Percentiles rank a stretch among this genome's conserved stretches.
phyloP scores from a whole-genome alignment of 2,888 invertebrate genomes.

The Agrotis ipsilon region DNA sequence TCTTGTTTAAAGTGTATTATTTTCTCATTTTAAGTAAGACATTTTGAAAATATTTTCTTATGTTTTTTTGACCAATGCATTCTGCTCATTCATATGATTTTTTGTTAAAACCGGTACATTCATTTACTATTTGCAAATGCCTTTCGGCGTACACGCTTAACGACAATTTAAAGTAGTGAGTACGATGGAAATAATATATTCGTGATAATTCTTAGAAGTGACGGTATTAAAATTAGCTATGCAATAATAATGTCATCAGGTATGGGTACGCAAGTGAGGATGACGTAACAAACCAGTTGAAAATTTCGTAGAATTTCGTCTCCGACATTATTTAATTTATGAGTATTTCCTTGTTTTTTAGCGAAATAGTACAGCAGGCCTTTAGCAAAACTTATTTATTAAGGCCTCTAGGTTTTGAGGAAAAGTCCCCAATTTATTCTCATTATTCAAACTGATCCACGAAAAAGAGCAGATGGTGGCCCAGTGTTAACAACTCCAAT shows the following conservation, averaged over 20 bases:
- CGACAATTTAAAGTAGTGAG: not conserved
- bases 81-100: no score
- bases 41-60: no score
- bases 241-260: not conserved
- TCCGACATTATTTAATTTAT: not conserved
- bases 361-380: not conserved
- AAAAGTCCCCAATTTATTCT: not conserved
- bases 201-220: not conserved
- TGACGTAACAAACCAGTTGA: not conserved
- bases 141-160: not conserved
- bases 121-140: no score
- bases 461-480: no score
- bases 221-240: not conserved
- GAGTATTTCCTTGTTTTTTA: not conserved
- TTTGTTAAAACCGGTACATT: no score
- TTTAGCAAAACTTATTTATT: not conserved
- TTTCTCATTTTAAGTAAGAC: no score
- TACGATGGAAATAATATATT: not conserved
- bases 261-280: not conserved
- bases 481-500: no score
- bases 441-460: not conserved
- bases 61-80: no score
- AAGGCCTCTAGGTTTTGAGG: not conserved
- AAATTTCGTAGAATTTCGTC: slow-evolving; percentile 5
- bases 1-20: no score